Base-by-base conservation (phyloP, 2,797 vertebrate species). In the Paguma larvata region DNA sequence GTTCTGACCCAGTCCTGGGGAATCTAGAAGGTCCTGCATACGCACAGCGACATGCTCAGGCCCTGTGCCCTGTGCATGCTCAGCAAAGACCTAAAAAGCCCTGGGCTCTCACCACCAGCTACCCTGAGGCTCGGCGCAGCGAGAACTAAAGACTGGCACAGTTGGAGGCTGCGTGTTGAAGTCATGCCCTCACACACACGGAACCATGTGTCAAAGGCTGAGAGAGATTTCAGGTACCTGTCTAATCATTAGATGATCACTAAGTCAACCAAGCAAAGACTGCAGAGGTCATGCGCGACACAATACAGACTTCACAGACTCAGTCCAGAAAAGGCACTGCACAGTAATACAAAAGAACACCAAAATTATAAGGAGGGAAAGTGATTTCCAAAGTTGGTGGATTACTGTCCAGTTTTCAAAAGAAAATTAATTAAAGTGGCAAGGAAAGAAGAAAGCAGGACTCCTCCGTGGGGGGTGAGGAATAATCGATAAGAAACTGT, bases 371-470 rank as follows among this genome's bases (percentile, higher is more conserved):
- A 46, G 34, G 44, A 87, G 83, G 53, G 34, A 53, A 70, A 63
- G 62, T 27, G 13, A 89, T 85, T 86, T 86, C 72, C 41, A 38
- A 38, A 65, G 72, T 21, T 90, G 80, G 65, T 48, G 51, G 51
- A 80, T 92, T 89, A 92, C 32, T 79, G 65, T 89, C 79, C 25
- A 48, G 56, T 53, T 91, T 75, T 91, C 44, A 92, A 27, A 8
- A 82, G 21, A 51, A 53, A 90, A 83, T 59, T 59, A 41, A n/a
- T 84, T n/a, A 94, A 85, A 48, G 80, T 41, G 68, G 41, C 44
- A 85, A 73, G 32, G 67, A 82, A 89, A 65, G n/a, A 78, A 73
- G 27, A 56, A 77, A 62, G 41, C 27, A 44, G 13, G 59, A 30
- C 14, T 44, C 70, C 27, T 48, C 53, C 23, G 77, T 70, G 67